A percentile compares a stretch with the other conserved stretches of the same genome.
Evolutionary conservation across 2,888 invertebrate genomes (phyloP).

Genomic region (Mesochorus sp.): DNA sequence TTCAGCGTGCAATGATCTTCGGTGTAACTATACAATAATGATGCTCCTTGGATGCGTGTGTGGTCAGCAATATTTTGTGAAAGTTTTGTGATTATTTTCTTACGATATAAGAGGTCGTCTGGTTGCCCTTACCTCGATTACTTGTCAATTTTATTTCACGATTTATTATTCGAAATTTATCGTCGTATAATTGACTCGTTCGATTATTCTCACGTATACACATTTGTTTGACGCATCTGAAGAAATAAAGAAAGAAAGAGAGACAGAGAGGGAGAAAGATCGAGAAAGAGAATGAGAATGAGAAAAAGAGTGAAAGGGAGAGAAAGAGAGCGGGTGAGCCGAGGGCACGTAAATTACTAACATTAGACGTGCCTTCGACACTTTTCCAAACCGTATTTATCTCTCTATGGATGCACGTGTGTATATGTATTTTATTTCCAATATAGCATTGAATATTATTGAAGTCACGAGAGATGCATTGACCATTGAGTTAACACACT

Average conservation of each 20-base stretch:
- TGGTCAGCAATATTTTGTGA: constrained; percentile 33
- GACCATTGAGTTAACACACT: constrained; percentile 49
- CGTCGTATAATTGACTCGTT: not conserved
- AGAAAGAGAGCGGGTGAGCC: not conserved
- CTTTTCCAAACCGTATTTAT: constrained; percentile 2
- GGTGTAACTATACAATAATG: not conserved
- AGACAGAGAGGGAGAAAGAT: not conserved
- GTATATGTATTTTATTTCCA: constrained; percentile 4
- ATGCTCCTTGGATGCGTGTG: not conserved
- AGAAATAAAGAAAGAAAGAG: not conserved
- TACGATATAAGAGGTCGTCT: not conserved
- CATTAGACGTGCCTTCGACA: constrained; percentile 27
- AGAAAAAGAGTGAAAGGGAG: not conserved
- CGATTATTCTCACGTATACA: not conserved
- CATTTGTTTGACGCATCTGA: not conserved
- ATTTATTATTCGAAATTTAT: not conserved
- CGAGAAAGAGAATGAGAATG: not conserved
- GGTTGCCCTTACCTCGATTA: not conserved
- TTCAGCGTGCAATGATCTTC: not conserved
- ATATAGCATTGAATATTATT: not conserved
- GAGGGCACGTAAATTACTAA: constrained; percentile 29
- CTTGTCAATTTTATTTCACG: not conserved
- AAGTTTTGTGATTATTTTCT: constrained; percentile 35
- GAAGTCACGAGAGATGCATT: constrained; percentile 48
- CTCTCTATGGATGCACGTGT: not conserved